These are phyloP conservation scores for Teleogryllus oceanicus DNA, from an alignment of 2,888 invertebrate genomes.

Conservation along the genomic window DNA sequence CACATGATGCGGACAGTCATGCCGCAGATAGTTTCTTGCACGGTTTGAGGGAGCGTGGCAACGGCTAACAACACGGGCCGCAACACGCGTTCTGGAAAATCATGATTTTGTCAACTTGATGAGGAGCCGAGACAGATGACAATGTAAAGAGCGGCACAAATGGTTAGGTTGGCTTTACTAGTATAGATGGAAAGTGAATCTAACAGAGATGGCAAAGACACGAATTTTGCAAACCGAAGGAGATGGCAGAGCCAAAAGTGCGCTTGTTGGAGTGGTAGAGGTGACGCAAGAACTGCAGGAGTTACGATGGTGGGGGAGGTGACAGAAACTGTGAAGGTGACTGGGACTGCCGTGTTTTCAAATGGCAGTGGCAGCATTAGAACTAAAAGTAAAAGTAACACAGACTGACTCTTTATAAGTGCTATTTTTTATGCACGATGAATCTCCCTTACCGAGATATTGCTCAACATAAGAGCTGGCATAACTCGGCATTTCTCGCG, in stretches of 20 bases:
- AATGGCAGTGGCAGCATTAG: not conserved
- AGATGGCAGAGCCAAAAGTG: too few relatives aligned
- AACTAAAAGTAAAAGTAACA: not conserved
- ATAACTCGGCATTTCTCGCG: slow-evolving; percentile 47
- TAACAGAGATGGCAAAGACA: too few relatives aligned
- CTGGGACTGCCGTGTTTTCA: not conserved
- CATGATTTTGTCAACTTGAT: not conserved
- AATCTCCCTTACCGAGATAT: slow-evolving; percentile 60
- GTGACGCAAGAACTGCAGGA: too few relatives aligned
- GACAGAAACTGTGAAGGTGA: too few relatives aligned
- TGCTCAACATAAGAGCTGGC: slow-evolving; percentile 66
- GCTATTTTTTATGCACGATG: too few relatives aligned
- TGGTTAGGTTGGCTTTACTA: not conserved
- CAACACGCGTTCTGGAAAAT: slow-evolving; percentile 64
- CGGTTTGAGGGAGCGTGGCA: slow-evolving; percentile 49
- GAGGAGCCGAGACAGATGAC: not conserved
- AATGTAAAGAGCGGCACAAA: not conserved
- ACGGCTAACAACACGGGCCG: slow-evolving; percentile 75
- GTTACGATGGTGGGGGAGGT: too few relatives aligned
- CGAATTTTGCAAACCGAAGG: too few relatives aligned
- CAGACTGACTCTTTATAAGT: too few relatives aligned
- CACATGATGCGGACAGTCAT: slow-evolving; percentile 78
- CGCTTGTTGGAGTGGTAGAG: too few relatives aligned
- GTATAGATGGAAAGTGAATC: too few relatives aligned
- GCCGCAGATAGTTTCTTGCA: slow-evolving; percentile 65